These are phyloP conservation scores for Sebastiscus tertius DNA, from an alignment of 2,797 vertebrate genomes.

Conservation along the genomic window DNA sequence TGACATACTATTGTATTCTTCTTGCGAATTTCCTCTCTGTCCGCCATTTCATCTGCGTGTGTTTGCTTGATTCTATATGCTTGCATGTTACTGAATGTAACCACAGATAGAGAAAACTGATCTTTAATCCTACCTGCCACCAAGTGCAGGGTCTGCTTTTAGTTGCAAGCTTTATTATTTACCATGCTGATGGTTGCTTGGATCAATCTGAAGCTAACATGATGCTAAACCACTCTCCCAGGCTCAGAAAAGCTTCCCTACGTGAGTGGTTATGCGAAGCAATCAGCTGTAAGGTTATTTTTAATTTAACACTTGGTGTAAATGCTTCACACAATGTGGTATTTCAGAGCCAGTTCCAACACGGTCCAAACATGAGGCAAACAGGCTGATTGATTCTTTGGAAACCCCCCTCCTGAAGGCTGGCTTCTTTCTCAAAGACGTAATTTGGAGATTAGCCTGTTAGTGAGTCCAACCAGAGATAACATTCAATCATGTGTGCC, in stretches of 20 bases:
- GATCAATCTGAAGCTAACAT: neutral
- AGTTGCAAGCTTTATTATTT: neutral
- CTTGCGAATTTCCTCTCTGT: neutral
- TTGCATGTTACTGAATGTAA: neutral
- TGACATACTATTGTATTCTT: neutral
- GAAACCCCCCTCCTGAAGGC: neutral
- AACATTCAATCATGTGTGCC: neutral
- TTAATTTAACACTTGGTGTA: constrained; percentile 38
- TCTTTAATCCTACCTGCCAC: neutral
- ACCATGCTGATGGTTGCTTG: neutral
- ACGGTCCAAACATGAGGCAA: neutral
- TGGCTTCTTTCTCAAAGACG: neutral
- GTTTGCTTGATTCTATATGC: neutral
- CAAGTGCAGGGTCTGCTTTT: neutral
- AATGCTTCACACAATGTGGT: constrained; percentile 10
- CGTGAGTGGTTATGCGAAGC: constrained; percentile 1
- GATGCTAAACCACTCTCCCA: neutral
- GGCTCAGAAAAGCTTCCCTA: neutral
- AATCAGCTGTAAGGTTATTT: constrained; percentile 28
- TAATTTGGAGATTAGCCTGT: neutral
- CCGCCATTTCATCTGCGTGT: neutral
- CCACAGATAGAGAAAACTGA: neutral
- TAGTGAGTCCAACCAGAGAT: neutral
- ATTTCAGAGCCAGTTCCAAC: neutral
- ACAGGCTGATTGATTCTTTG: neutral